phyloP scores from a whole-genome alignment of 2,113 vertebrate genomes.

The Cryptotis parvus region DNA sequence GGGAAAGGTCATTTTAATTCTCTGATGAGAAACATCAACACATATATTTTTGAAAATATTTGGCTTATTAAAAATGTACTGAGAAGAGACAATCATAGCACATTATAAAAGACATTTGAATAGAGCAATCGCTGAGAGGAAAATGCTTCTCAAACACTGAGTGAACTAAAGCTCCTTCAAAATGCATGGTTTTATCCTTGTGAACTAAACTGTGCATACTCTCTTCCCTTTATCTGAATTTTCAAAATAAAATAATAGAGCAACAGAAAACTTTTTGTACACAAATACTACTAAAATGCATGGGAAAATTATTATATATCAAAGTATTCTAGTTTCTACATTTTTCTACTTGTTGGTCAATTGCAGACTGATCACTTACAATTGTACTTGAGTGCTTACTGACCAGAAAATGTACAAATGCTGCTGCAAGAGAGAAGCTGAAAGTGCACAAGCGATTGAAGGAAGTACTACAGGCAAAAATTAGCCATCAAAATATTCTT shows the following conservation, averaged over 20 bases:
- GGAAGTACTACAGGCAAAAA: constrained; percentile 90
- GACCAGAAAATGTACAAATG: constrained; percentile 93
- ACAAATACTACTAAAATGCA: constrained; percentile 19
- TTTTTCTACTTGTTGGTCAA: constrained; percentile 84
- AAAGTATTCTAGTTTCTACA: constrained; percentile 67
- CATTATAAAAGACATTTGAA: constrained; percentile 21
- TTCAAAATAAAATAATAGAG: constrained; percentile 61
- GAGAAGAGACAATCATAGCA: constrained; percentile 36
- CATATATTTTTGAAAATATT: constrained; percentile 69
- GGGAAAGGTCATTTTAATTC: constrained; percentile 35
- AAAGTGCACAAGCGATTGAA: constrained; percentile 90
- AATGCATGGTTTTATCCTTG: constrained; percentile 28
- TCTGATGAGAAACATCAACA: neutral
- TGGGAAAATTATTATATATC: constrained; percentile 34
- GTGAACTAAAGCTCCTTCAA: constrained; percentile 44
- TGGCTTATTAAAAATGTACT: constrained; percentile 61
- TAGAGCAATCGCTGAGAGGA: neutral
- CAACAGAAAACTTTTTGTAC: neutral
- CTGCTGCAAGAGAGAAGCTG: constrained; percentile 86
- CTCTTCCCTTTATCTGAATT: constrained; percentile 3
- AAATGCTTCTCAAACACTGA: constrained; percentile 39
- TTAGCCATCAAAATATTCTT: constrained; percentile 90
- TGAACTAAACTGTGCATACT: neutral
- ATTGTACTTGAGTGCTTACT: constrained; percentile 91
- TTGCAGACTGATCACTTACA: constrained; percentile 88